Percentiles rank a stretch among this genome's conserved stretches.
Conservation (phyloP, 1,140 invertebrate species). For the Drosophila triauraria region DNA sequence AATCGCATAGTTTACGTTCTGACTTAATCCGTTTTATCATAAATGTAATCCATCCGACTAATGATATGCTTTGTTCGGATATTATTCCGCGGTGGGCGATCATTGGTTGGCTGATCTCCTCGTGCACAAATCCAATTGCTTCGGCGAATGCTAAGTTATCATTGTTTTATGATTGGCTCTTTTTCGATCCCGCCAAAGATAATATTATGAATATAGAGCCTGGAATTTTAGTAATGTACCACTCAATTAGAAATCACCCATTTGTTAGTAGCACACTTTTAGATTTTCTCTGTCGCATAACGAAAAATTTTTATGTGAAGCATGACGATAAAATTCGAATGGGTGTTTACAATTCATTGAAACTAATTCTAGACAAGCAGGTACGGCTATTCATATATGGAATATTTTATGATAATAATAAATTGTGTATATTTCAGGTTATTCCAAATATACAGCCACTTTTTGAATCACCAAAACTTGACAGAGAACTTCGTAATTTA, state of each 20-base stretch:
- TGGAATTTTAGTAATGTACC: conserved; percentile 99
- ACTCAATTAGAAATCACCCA: conserved; percentile 98
- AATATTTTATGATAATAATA: not conserved
- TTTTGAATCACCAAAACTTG: conserved; percentile 97
- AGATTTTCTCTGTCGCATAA: conserved; percentile 98
- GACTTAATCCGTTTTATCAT: conserved; percentile 99
- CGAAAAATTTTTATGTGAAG: conserved; percentile 95
- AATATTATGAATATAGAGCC: conserved; percentile 99
- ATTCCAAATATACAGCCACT: conserved; percentile 94
- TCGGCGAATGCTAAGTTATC: conserved; percentile 98
- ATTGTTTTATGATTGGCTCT: conserved; percentile 98
- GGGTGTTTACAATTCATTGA: conserved; percentile 96
- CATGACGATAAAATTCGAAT: conserved; percentile 93
- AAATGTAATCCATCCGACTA: conserved; percentile 98
- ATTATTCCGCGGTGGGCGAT: conserved; percentile 99
- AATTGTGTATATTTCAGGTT: conserved; percentile 57
- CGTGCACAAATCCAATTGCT: conserved; percentile 97
- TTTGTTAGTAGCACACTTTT: conserved; percentile 97
- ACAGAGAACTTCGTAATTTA: conserved; percentile 93
- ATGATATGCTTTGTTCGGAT: conserved; percentile 98
- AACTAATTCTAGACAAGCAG: conserved; percentile 97
- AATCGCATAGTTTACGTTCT: conserved; percentile 97
- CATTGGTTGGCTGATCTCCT: conserved; percentile 98
- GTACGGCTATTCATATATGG: conserved; percentile 85
- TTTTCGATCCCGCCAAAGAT: conserved; percentile 97